Percentiles rank a stretch among this genome's conserved stretches.
phyloP scores from a whole-genome alignment of 2,888 invertebrate species.

The Hymenopus coronatus region DNA sequence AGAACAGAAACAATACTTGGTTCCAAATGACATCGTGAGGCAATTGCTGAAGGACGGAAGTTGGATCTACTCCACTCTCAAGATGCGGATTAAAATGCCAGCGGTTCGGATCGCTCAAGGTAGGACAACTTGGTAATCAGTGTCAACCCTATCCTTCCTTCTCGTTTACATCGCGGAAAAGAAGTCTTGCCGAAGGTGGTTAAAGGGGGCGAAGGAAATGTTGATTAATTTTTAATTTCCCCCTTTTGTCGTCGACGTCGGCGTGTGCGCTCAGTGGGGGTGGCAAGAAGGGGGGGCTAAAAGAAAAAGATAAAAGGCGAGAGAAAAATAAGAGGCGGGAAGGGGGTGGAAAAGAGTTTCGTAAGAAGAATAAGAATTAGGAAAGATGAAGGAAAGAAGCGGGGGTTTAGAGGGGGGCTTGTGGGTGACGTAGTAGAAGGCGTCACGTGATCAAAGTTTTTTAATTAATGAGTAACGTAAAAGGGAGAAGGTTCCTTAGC shows the following conservation, averaged over 20 bases:
- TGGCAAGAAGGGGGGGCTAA: constrained; percentile 25
- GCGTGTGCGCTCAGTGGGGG: constrained; percentile 28
- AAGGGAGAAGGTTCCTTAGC: background rate
- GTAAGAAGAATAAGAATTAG: constrained; percentile 32
- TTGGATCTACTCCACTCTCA: constrained; percentile 45
- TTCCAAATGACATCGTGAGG: background rate
- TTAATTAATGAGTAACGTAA: constrained; percentile 32
- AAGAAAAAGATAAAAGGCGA: constrained; percentile 37
- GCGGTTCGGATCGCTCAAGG: constrained; percentile 96
- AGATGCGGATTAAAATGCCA: constrained; percentile 97
- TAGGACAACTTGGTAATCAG: constrained; percentile 50
- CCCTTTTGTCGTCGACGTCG: constrained; percentile 22
- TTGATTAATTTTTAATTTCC: constrained; percentile 28
- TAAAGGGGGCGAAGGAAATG: constrained; percentile 10
- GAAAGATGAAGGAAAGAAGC: constrained; percentile 26
- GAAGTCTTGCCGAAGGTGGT: background rate
- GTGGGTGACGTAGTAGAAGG: constrained; percentile 28
- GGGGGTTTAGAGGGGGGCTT: constrained; percentile 24
- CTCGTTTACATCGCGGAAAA: constrained; percentile 20
- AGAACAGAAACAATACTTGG: background rate
- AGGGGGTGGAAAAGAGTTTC: constrained; percentile 41
- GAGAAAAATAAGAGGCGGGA: constrained; percentile 38
- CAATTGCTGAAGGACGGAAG: background rate
- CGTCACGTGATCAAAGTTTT: constrained; percentile 33
- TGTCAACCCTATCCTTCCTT: constrained; percentile 15